Evolutionary conservation across 2,113 vertebrate species (phyloP).

Genomic region (Phylloscopus whistleri): DNA sequence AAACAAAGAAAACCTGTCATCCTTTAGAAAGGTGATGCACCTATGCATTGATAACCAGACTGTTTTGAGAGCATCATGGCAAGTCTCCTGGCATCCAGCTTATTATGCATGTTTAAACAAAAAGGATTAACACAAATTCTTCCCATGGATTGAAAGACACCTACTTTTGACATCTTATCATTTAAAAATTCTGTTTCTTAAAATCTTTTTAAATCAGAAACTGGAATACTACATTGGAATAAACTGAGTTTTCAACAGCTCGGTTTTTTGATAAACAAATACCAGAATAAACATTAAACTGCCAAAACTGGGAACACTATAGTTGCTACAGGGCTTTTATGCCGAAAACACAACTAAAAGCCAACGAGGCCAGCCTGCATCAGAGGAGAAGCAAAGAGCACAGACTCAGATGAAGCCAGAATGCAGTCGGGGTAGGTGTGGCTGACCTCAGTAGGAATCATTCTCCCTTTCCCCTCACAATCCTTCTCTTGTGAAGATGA

Average conservation of each 20-base stretch:
- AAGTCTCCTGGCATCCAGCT: not conserved
- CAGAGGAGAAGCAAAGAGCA: not conserved
- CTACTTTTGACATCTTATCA: not conserved
- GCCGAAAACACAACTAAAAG: not conserved
- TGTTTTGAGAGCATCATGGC: not conserved
- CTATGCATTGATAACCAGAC: not conserved
- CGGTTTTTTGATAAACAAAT: fast-evolving
- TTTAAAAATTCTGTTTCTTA: not conserved
- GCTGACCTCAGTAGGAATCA: not conserved
- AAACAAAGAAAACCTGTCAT: not conserved
- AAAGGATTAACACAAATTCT: not conserved
- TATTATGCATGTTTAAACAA: not conserved
- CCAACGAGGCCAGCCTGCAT: not conserved
- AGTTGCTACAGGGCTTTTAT: not conserved
- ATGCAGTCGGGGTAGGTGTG: not conserved
- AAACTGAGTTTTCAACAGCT: not conserved
- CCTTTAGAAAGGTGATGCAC: not conserved
- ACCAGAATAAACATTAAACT: not conserved
- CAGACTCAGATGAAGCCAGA: not conserved
- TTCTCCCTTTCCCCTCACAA: not conserved
- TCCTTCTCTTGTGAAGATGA: not conserved
- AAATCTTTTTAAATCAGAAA: not conserved
- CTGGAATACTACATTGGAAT: not conserved
- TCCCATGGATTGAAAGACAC: not conserved
- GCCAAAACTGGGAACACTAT: not conserved